Percentiles rank a stretch among this genome's conserved stretches.
Conservation (phyloP, 2,113 vertebrate genomes). For the Sterrhoptilus dennistouni region DNA sequence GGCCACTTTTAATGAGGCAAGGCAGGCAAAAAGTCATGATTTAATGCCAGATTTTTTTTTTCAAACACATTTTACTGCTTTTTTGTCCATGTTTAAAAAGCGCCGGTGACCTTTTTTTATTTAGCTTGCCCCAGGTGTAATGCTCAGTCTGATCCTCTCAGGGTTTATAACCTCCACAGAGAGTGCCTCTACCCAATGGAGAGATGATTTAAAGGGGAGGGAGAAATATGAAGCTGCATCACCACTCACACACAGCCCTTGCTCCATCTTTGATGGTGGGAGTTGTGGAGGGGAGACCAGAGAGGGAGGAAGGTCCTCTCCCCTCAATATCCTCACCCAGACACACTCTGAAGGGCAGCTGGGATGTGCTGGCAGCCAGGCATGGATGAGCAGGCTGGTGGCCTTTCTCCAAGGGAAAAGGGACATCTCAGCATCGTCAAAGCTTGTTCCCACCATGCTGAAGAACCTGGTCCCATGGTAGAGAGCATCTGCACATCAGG, state of each 20-base stretch:
- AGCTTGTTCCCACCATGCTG: neutral
- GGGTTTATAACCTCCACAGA: constrained; percentile 77
- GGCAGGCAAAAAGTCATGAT: constrained; percentile 86
- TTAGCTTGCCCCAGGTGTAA: constrained; percentile 82
- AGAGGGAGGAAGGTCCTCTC: neutral
- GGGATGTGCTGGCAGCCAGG: neutral
- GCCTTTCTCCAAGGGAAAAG: neutral
- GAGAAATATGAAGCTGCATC: constrained; percentile 47
- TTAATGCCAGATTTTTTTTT: constrained; percentile 84
- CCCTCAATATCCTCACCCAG: accelerated
- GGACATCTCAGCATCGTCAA: neutral
- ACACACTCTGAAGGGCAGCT: neutral
- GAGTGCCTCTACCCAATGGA: constrained; percentile 68
- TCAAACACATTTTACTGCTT: constrained; percentile 85
- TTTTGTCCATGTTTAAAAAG: constrained; percentile 87
- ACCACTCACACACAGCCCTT: neutral
- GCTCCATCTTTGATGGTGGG: neutral
- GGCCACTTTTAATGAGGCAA: constrained; percentile 90
- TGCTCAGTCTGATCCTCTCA: constrained; percentile 77
- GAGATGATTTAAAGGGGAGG: constrained; percentile 66
- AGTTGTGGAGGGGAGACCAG: neutral
- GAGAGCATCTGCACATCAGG: accelerated
- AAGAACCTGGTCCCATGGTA: neutral
- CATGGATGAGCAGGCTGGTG: neutral
- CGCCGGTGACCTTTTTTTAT: constrained; percentile 83